Conservation (phyloP, 2,797 vertebrate species). For the Geotrypetes seraphini region DNA sequence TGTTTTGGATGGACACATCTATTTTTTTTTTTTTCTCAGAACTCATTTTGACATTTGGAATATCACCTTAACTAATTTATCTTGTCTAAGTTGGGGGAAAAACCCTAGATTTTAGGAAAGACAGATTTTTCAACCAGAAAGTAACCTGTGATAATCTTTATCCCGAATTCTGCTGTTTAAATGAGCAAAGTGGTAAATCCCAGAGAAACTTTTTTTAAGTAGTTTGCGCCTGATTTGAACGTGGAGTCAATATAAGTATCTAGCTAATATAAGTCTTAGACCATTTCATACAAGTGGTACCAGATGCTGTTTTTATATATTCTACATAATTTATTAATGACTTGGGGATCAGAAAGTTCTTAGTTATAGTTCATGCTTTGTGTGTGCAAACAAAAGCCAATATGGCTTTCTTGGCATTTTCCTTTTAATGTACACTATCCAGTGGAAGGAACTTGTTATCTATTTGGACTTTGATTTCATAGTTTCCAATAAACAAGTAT, state of each 20-base stretch:
- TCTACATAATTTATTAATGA: neutral
- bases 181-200: no score
- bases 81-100: no score
- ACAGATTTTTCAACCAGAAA: rapidly evolving
- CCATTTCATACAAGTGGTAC: neutral
- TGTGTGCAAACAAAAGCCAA: neutral
- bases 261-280: no score
- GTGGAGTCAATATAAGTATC: no score
- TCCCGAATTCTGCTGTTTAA: no score
- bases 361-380: neutral
- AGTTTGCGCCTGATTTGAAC: no score
- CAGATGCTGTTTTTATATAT: neutral
- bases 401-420: neutral
- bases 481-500: conserved; percentile 30
- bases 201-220: no score
- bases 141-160: no score
- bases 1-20: no score
- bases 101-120: no score
- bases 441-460: conserved; percentile 9
- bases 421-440: neutral
- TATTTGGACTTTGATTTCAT: conserved; percentile 17
- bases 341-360: neutral
- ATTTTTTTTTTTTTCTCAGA: neutral
- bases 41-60: neutral
- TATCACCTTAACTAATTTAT: neutral